phyloP scores from a whole-genome alignment of 2,888 invertebrate species.

The Taphrorychus bicolor region DNA sequence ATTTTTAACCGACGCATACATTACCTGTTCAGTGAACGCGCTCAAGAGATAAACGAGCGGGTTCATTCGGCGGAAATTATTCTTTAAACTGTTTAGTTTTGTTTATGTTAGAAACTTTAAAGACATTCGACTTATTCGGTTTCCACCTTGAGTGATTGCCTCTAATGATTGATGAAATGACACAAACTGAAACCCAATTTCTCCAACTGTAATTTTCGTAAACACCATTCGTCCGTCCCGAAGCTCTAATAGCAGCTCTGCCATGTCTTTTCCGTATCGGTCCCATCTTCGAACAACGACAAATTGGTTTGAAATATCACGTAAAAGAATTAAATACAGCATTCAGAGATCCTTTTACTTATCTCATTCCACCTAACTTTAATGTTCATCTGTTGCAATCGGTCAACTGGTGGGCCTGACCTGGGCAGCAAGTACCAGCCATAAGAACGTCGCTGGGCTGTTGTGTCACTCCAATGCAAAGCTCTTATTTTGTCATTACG shows the following conservation, averaged over 20 bases:
- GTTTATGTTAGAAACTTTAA: constrained; percentile 46
- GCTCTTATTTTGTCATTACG: constrained; percentile 62
- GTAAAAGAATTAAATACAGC: constrained; percentile 62
- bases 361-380: constrained; percentile 60
- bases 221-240: constrained; percentile 51
- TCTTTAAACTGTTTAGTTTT: constrained; percentile 53
- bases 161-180: neutral
- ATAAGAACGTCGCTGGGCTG: constrained; percentile 41
- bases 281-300: constrained; percentile 56
- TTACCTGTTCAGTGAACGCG: constrained; percentile 60
- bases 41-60: constrained; percentile 54
- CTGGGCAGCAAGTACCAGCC: neutral
- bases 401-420: constrained; percentile 42
- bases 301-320: constrained; percentile 61
- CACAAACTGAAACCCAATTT: constrained; percentile 12
- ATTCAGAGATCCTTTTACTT: constrained; percentile 61
- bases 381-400: constrained; percentile 55
- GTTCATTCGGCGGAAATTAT: constrained; percentile 56
- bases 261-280: constrained; percentile 45
- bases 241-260: constrained; percentile 51
- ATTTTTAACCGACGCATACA: constrained; percentile 62
- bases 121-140: no score
- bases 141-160: no score
- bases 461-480: constrained; percentile 55
- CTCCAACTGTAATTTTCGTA: constrained; percentile 53